A percentile compares a stretch with the other conserved stretches of the same genome.
These are phyloP conservation scores for Chaenodraco wilsoni DNA, from an alignment of 2,797 vertebrate genomes.

Conservation along the genomic window DNA sequence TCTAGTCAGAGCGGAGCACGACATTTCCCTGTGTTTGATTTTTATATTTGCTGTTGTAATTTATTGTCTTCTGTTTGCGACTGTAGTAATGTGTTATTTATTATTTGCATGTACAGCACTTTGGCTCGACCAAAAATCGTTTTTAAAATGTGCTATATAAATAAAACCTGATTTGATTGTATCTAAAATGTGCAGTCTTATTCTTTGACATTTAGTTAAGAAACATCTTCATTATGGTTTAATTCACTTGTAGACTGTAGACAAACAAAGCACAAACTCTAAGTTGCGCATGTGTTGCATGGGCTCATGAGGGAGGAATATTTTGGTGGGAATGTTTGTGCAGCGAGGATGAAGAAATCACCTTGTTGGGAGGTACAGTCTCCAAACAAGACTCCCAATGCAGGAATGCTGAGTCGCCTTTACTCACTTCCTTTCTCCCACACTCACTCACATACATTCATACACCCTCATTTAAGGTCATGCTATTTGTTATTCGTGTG, in stretches of 20 bases:
- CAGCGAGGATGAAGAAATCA: constrained; percentile 42
- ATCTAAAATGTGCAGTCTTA: not conserved
- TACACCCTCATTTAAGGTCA: constrained; percentile 4
- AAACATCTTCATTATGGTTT: not conserved
- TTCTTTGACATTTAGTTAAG: not conserved
- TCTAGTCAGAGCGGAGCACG: too few relatives aligned
- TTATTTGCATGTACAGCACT: too few relatives aligned
- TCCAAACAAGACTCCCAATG: constrained; percentile 42
- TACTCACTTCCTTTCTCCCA: not conserved
- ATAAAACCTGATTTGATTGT: too few relatives aligned
- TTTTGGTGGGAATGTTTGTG: constrained; percentile 32
- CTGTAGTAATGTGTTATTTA: too few relatives aligned
- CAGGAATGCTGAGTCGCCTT: constrained; percentile 37
- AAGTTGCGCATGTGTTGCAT: not conserved
- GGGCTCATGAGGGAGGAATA: constrained; percentile 30
- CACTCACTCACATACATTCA: not conserved
- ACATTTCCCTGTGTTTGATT: too few relatives aligned
- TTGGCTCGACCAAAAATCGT: too few relatives aligned
- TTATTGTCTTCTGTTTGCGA: too few relatives aligned
- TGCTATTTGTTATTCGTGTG: not conserved
- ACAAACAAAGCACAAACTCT: not conserved
- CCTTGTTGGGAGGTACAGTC: constrained; percentile 38
- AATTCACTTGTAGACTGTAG: not conserved
- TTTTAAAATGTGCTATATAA: too few relatives aligned
- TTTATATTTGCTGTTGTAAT: too few relatives aligned